Evolutionary conservation across 2,888 invertebrate species (phyloP).

Genomic region (Dexiosoma caninum): DNA sequence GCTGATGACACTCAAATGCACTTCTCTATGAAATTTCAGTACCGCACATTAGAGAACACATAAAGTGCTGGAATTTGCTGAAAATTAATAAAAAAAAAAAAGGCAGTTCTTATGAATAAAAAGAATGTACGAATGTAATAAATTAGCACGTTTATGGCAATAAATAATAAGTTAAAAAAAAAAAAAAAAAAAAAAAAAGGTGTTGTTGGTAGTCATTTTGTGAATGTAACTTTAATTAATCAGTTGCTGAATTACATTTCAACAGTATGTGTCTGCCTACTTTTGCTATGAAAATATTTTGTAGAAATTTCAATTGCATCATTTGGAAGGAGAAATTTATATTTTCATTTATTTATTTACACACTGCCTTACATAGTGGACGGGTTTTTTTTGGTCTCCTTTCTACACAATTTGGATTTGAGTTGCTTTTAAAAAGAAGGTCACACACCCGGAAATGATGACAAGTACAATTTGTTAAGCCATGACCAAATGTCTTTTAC

Average conservation of each 20-base stretch:
- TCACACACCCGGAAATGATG: conserved; percentile 44
- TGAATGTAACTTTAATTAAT: neutral
- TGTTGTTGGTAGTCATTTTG: neutral
- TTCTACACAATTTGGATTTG: conserved; percentile 31
- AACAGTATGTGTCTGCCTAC: no score
- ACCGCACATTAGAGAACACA: no score
- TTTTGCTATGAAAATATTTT: neutral
- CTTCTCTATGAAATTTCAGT: neutral
- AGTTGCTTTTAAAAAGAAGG: conserved; percentile 33
- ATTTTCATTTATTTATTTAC: no score
- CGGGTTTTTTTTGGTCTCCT: neutral
- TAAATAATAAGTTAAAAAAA: neutral
- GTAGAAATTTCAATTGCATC: neutral
- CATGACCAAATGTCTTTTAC: conserved; percentile 27
- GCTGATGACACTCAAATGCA: no score
- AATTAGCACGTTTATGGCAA: neutral
- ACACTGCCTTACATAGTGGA: conserved; percentile 29
- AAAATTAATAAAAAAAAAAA: no score
- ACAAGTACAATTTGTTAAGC: conserved; percentile 33
- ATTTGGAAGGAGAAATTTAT: no score
- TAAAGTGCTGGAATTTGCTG: neutral
- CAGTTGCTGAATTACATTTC: no score
- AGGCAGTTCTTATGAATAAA: neutral
- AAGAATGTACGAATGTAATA: neutral
- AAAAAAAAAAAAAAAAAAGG: no score